These are phyloP conservation scores for Cheilosia soror DNA, from an alignment of 2,888 invertebrate genomes.

Conservation along the genomic window DNA sequence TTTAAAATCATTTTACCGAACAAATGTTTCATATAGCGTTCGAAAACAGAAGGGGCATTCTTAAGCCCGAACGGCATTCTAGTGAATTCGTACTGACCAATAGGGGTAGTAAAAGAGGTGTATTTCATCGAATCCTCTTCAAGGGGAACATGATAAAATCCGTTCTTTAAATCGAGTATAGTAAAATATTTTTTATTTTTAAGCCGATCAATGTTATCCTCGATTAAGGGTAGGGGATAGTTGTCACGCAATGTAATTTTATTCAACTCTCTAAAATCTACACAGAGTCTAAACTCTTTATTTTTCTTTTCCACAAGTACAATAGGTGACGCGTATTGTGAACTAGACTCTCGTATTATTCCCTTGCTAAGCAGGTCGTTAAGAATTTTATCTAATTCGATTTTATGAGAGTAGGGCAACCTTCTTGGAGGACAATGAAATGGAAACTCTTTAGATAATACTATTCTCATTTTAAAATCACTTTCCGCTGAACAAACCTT, in stretches of 20 bases:
- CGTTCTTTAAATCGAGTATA: slow-evolving; percentile 71
- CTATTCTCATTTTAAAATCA: slow-evolving; percentile 45
- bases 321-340: slow-evolving; percentile 65
- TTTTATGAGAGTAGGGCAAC: slow-evolving; percentile 49
- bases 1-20: slow-evolving; percentile 62
- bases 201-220: slow-evolving; percentile 61
- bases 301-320: slow-evolving; percentile 69
- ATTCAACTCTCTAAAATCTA: slow-evolving; percentile 68
- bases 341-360: slow-evolving; percentile 38
- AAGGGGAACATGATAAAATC: slow-evolving; percentile 72
- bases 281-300: slow-evolving; percentile 45
- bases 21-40: slow-evolving; percentile 73
- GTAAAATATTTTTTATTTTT: slow-evolving; percentile 73
- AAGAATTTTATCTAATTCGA: slow-evolving; percentile 47
- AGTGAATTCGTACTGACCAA: slow-evolving; percentile 34
- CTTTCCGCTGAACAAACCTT: slow-evolving; percentile 13
- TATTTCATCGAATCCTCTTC: slow-evolving; percentile 50
- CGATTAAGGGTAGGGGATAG: slow-evolving; percentile 67
- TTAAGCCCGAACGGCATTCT: slow-evolving; percentile 43
- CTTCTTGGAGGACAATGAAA: slow-evolving; percentile 55
- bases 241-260: slow-evolving; percentile 59
- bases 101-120: slow-evolving; percentile 30
- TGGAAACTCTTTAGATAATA: slow-evolving; percentile 37
- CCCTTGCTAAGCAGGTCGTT: slow-evolving; percentile 31
- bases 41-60: slow-evolving; percentile 70